Evolutionary conservation across 2,113 vertebrate species (phyloP).

Genomic region (Rhagologus leucostigma): DNA sequence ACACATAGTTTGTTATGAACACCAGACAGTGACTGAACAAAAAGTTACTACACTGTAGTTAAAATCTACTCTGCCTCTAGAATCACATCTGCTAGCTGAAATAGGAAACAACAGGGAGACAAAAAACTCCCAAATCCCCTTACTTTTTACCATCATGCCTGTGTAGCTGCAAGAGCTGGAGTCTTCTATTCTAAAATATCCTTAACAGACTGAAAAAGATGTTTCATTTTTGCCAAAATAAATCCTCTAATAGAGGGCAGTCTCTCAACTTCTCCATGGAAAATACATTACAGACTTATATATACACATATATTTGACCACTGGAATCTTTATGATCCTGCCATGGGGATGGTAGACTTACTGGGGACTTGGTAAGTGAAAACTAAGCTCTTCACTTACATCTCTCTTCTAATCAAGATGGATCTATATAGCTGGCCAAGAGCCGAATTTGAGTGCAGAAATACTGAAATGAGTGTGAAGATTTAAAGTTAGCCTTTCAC

Average conservation of each 20-base stretch:
- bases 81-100: neutral
- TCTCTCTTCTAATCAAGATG: neutral
- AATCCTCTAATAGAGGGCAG: neutral
- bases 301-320: neutral
- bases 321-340: neutral
- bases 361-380: neutral
- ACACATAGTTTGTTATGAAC: neutral
- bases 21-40: neutral
- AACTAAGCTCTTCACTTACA: neutral
- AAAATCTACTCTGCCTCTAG: neutral
- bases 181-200: neutral
- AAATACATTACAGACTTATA: neutral
- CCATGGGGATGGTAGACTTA: neutral
- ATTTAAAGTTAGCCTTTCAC: neutral
- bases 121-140: neutral
- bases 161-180: neutral
- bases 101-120: neutral
- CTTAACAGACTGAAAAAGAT: neutral
- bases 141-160: neutral
- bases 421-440: neutral
- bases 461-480: neutral
- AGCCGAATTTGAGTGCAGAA: neutral
- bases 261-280: neutral
- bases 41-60: neutral
- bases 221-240: neutral